These are phyloP conservation scores for Agrochola macilenta DNA, from an alignment of 2,888 invertebrate genomes.

Conservation along the genomic window DNA sequence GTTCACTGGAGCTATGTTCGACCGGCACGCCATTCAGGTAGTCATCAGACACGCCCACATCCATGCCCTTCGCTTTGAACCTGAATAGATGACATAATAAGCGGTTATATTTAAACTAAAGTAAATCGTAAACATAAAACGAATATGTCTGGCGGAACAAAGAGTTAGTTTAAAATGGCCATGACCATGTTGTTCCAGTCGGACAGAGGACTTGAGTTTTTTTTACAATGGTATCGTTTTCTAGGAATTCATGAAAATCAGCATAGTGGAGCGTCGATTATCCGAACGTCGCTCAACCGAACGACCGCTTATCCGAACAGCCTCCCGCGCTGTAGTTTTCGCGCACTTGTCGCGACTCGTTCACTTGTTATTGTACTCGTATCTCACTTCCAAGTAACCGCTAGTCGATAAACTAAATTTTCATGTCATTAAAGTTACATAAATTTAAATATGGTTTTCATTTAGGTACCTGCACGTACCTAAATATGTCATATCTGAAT, in stretches of 20 bases:
- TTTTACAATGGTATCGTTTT: background rate
- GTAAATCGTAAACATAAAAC: background rate
- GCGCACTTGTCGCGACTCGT: too few relatives aligned
- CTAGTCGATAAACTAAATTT: too few relatives aligned
- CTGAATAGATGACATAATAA: slow-evolving; percentile 76
- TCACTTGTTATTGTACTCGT: too few relatives aligned
- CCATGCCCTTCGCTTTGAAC: slow-evolving; percentile 96
- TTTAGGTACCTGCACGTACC: too few relatives aligned
- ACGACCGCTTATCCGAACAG: too few relatives aligned
- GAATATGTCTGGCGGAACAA: background rate
- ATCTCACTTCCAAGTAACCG: too few relatives aligned
- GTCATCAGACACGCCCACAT: slow-evolving; percentile 94
- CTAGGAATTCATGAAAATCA: background rate
- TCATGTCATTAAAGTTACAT: too few relatives aligned
- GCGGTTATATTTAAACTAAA: background rate
- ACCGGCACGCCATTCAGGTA: slow-evolving; percentile 93
- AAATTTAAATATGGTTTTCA: too few relatives aligned
- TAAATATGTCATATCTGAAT: too few relatives aligned
- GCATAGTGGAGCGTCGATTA: too few relatives aligned
- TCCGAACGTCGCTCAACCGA: too few relatives aligned
- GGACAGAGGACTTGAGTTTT: background rate
- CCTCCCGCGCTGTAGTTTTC: too few relatives aligned
- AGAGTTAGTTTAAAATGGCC: background rate
- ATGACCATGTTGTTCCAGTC: background rate
- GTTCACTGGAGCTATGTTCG: slow-evolving; percentile 93